phyloP scores from a whole-genome alignment of 2,888 invertebrate species.

The Homarus gammarus region DNA sequence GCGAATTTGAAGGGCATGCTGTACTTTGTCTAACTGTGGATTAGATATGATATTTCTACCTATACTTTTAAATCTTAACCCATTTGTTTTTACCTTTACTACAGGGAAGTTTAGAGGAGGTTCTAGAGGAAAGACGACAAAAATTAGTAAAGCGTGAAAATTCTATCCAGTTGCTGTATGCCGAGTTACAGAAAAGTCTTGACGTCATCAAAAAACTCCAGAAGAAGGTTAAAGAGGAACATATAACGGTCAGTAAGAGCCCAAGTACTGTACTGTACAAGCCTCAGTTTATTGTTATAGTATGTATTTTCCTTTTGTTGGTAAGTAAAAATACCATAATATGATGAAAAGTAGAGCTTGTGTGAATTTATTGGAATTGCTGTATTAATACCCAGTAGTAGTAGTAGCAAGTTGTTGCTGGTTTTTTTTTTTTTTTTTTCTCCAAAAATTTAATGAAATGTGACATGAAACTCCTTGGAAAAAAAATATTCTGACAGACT shows the following conservation, averaged over 20 bases:
- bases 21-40: too few species aligned
- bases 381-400: too few species aligned
- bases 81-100: neutral
- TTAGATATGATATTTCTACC: neutral
- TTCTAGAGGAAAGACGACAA: conserved; percentile 38
- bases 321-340: too few species aligned
- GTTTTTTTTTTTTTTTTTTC: too few species aligned
- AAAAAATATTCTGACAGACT: too few species aligned
- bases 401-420: too few species aligned
- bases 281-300: neutral
- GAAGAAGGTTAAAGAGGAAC: conserved; percentile 61
- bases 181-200: conserved; percentile 61
- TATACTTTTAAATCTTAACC: neutral
- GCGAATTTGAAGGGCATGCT: too few species aligned
- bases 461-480: too few species aligned
- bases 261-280: neutral
- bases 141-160: conserved; percentile 57
- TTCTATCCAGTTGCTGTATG: conserved; percentile 55
- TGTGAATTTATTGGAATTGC: too few species aligned
- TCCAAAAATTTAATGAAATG: too few species aligned
- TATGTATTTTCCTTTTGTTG: neutral
- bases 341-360: too few species aligned
- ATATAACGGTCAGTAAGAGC: conserved; percentile 49
- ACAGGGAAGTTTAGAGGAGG: conserved; percentile 48
- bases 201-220: conserved; percentile 65